Evolutionary conservation across 2,113 vertebrate genomes (phyloP), one percentile per base, ranked within the genome.

Genomic region (Silurus asotus): DNA sequence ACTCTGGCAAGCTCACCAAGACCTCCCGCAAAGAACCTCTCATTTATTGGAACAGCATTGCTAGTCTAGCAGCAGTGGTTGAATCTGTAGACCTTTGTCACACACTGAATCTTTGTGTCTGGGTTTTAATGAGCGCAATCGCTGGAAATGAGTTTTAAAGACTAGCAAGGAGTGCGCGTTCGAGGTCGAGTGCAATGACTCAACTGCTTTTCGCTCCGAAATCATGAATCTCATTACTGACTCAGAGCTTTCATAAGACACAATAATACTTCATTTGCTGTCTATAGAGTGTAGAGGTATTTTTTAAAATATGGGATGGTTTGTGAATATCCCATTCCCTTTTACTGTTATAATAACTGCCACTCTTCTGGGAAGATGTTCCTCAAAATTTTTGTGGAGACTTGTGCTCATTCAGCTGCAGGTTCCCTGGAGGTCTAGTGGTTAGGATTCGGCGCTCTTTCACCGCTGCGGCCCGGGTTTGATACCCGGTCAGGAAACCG

Each of bases 391-490:
- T 37, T 37, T 37, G 37, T 37, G 37, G 37, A 37, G 1, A 37
- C 37, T 37, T 37, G 37, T 37, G 37, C 2, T 37, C 37, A 37
- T 37, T 37, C 37, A 37, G 37, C 37, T 37, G 37, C 37, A 37
- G 37, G 37, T 37, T 37, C 37, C 37, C 37, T 37, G 37, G 37
- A 2, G 37, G 37, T 37, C 37, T 37, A 37, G 37, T 37, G 37
- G 37, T 37, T 37, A 37, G 37, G 37, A 37, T 37, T 37, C 37
- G 37, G 37, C 37, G 37, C 37, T 37, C 90, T 37, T 89, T 90
- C 90, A 89, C 89, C 86, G 90, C 90, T 84, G 89, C 87, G 89
- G 87, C 88, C 89, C 88, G 90, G 89, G 90, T 91, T 92, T 88
- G 89, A 90, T 89, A 91, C 90, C 90, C 88, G 88, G 89, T 92